Conservation (phyloP, 2,113 vertebrate genomes). For the zebrafish (Danio rerio) region GRCz12tu NC_133176.1:42610501-42611000, state of each 20-base stretch:
- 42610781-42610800: conserved; percentile 28
- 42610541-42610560: not conserved
- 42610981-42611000: conserved; percentile 15
- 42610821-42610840: conserved; percentile 26
- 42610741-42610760: not conserved
- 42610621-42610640: not conserved
- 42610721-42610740: not conserved
- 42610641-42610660: not conserved
- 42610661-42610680: not conserved
- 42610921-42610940: conserved; percentile 20
- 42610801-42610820: conserved; percentile 30
- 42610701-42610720: not conserved
- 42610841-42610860: conserved; percentile 10
- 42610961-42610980: not conserved
- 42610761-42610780: not conserved
- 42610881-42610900: conserved; percentile 37
- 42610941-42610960: conserved; percentile 9
- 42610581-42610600: too few relatives aligned
- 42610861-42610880: conserved; percentile 6
- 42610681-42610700: conserved; percentile 24
- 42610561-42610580: too few relatives aligned
- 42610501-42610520: too few relatives aligned
- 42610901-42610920: conserved; percentile 10
- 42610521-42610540: not conserved
- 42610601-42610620: too few relatives aligned